phyloP scores from a whole-genome alignment of 1,140 invertebrate genomes.

The Planococcus citri region DNA sequence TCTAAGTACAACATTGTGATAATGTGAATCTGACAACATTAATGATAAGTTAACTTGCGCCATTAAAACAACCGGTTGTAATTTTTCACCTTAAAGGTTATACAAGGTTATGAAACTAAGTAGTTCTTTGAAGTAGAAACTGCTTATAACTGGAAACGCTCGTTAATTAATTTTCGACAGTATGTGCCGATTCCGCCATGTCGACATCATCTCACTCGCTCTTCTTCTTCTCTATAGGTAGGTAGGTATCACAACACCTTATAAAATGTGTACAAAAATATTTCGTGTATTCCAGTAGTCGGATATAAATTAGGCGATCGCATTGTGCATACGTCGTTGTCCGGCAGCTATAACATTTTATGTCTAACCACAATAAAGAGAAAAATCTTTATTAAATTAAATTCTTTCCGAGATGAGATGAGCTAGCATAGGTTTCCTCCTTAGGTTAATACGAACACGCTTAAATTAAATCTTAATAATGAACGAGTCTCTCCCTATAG shows the following conservation, averaged over 20 bases:
- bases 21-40: slow-evolving; percentile 11
- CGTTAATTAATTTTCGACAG: slow-evolving; percentile 3
- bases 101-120: slow-evolving; percentile 12
- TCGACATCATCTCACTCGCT: neutral
- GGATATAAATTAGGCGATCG: neutral
- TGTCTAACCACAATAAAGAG: no score
- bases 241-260: no score
- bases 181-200: slow-evolving; percentile 1
- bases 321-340: no score
- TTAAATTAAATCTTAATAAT: neutral
- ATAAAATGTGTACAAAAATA: no score
- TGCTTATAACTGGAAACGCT: slow-evolving; percentile 1
- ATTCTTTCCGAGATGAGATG: no score
- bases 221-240: no score
- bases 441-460: no score
- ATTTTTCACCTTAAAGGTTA: slow-evolving; percentile 17
- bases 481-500: neutral
- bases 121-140: slow-evolving; percentile 9
- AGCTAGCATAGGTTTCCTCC: no score
- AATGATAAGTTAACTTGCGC: slow-evolving; percentile 7
- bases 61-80: slow-evolving; percentile 20
- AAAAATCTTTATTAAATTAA: no score
- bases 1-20: neutral
- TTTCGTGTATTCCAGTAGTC: neutral
- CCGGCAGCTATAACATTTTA: no score